Evolutionary conservation across 2,113 vertebrate species (phyloP).

Genomic region (Paradoxurus hermaphroditus): DNA sequence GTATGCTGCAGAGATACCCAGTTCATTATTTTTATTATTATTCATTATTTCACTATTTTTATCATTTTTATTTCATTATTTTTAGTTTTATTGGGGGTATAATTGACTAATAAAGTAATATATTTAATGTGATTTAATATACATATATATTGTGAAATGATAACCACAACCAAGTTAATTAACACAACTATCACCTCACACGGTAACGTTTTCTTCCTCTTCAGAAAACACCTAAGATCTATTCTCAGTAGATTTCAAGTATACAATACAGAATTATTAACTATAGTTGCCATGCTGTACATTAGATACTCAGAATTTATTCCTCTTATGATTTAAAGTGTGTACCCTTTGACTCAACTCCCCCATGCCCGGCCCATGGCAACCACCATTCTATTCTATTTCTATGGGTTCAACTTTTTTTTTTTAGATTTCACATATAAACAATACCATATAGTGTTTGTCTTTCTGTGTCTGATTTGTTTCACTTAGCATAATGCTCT

Average conservation of each 20-base stretch:
- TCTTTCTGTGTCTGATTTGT: background rate
- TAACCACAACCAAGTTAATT: background rate
- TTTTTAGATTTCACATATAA: background rate
- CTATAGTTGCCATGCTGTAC: background rate
- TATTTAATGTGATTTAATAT: background rate
- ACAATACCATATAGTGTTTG: background rate
- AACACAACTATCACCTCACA: background rate
- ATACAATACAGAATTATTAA: background rate
- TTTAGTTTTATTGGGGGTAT: background rate
- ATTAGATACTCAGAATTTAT: background rate
- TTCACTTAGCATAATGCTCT: background rate
- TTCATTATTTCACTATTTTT: background rate
- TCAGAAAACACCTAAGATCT: background rate
- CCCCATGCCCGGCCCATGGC: background rate
- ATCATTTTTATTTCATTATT: background rate
- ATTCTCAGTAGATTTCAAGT: background rate
- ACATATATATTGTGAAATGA: background rate
- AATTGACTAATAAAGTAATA: background rate
- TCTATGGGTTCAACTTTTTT: background rate
- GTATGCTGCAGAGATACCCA: background rate
- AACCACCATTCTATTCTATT: background rate
- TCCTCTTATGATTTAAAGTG: background rate
- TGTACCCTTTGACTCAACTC: background rate
- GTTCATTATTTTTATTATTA: background rate
- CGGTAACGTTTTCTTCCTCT: background rate